Evolutionary conservation across 2,797 vertebrate genomes (phyloP).

Genomic region (Brachyrhaphis roseni): DNA sequence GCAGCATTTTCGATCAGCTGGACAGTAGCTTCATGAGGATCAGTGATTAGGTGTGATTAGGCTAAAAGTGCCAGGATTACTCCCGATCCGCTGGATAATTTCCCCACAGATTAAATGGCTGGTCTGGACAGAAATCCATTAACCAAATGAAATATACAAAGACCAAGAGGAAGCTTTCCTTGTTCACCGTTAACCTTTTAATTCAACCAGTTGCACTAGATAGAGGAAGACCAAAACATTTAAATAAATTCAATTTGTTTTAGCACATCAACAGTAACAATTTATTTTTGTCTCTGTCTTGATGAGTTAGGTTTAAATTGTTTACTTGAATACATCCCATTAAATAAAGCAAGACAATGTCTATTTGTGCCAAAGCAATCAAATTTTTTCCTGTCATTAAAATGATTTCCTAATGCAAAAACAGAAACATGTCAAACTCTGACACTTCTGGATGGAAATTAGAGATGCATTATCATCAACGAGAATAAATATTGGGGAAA

Average conservation of each 20-base stretch:
- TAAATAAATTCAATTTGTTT: neutral
- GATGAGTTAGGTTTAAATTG: neutral
- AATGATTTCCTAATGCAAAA: neutral
- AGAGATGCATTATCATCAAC: neutral
- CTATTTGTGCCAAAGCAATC: neutral
- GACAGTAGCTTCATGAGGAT: constrained; percentile 33
- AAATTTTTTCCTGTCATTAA: neutral
- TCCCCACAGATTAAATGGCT: constrained; percentile 38
- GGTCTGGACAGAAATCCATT: constrained; percentile 39
- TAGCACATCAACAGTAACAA: neutral
- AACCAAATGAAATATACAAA: constrained; percentile 47
- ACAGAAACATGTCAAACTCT: neutral
- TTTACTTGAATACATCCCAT: neutral
- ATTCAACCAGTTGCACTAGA: constrained; percentile 18
- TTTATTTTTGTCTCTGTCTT: neutral
- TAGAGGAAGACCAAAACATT: neutral
- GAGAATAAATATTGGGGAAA: neutral
- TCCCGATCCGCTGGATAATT: constrained; percentile 28
- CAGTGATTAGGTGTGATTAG: constrained; percentile 41
- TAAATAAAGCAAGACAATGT: neutral
- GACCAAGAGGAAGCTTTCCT: constrained; percentile 20
- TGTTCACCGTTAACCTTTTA: constrained; percentile 41
- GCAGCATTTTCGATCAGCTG: neutral
- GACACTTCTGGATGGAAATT: neutral
- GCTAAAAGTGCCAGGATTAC: constrained; percentile 29